phyloP scores from a whole-genome alignment of 2,797 vertebrate genomes.

The Rachycentron canadum region DNA sequence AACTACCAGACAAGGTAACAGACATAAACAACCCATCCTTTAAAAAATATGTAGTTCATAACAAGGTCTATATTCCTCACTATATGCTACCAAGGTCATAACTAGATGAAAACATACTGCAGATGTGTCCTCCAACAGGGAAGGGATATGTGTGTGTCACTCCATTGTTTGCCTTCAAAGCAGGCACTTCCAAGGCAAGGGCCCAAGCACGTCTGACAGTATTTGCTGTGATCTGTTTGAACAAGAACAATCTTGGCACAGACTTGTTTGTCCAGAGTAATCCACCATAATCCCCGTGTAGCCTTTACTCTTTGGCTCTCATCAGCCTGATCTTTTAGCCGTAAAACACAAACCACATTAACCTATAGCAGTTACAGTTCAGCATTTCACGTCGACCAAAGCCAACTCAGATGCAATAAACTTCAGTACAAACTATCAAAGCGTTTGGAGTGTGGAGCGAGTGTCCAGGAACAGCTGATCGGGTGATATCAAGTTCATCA shows the following conservation, averaged over 20 bases:
- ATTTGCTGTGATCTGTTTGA: slow-evolving; percentile 82
- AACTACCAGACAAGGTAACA: not conserved
- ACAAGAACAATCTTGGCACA: slow-evolving; percentile 83
- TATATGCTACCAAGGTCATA: slow-evolving; percentile 15
- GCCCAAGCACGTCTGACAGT: slow-evolving; percentile 46
- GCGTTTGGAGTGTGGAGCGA: not conserved
- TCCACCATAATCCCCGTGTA: slow-evolving; percentile 64
- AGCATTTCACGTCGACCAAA: not conserved
- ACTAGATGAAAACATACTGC: slow-evolving; percentile 26
- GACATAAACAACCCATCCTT: slow-evolving; percentile 18
- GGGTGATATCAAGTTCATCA: not conserved
- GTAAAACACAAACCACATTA: slow-evolving; percentile 11
- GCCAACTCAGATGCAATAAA: not conserved
- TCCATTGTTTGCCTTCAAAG: slow-evolving; percentile 73
- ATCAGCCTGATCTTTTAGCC: not conserved
- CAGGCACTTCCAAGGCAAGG: slow-evolving; percentile 47
- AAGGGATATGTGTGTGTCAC: slow-evolving; percentile 31
- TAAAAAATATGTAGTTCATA: slow-evolving; percentile 7
- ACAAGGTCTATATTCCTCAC: slow-evolving; percentile 10
- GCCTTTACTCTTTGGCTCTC: slow-evolving; percentile 34
- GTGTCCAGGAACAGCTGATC: slow-evolving; percentile 6
- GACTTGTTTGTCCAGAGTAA: slow-evolving; percentile 81
- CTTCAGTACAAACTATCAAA: too few species aligned
- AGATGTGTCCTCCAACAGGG: slow-evolving; percentile 39
- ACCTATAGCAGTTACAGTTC: too few species aligned